Base-by-base conservation (phyloP, 2,113 vertebrate genomes). In the Odobenus rosmarus region DNA sequence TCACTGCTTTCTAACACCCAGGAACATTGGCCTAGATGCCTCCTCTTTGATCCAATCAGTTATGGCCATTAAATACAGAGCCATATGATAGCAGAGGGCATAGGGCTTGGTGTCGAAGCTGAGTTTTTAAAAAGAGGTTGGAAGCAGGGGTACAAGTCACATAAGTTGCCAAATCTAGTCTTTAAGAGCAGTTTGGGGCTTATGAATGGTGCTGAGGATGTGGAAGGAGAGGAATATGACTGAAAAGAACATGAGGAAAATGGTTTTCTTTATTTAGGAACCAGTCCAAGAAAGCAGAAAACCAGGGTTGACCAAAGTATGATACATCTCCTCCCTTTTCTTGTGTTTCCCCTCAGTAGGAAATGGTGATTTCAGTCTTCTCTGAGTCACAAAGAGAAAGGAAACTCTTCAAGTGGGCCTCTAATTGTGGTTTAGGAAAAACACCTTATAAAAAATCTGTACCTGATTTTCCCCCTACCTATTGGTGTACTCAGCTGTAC, bases 401-500 rank as follows among this genome's bases (percentile, higher is more conserved):
- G 84, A 96, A 97, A 92, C 71, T 95, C 87, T 93, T 86, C 95
- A 93, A 95, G 76, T 88, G 76, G 55, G 49, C 33, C 61, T 97
- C n/a, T 96, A 97, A 95, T 96, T 96, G 93, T 96, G 97, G 96
- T 95, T 96, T 97, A 96, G 96, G 57, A 61, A 24, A 69, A 95
- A 97, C 53, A 33, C 67, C 87, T 96, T 92, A 49, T 82, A 42
- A 87, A 96, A 97, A 98, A 80, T 87, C 42, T 80, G 86, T 82
- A 74, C 92, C 74, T 93, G 74, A 92, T 97, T 97, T 96, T 67
- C 33, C 76, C 71, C 55, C 93, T 96, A 86, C 83, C 64, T 92
- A 49, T 33, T 74, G 93, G 87, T 81, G 76, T 80, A 83, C 61
- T 96, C 88, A 92, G 74, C 69, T 31, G 7, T 77, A 77, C 42